These are phyloP conservation scores for Psilopsiagon aymara DNA, from an alignment of 2,113 vertebrate species.

Conservation along the genomic window DNA sequence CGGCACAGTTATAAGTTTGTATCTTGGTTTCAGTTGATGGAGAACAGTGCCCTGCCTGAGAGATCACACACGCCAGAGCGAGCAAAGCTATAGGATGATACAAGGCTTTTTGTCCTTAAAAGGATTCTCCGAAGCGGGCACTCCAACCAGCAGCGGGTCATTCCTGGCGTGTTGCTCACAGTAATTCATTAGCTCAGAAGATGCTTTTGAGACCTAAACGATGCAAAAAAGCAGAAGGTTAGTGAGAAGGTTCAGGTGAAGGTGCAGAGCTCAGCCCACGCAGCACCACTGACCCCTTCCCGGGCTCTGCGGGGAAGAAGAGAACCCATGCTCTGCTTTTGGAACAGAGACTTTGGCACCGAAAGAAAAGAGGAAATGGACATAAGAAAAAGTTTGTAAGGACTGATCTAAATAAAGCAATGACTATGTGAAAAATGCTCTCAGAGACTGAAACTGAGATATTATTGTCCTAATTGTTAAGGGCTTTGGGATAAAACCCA, in stretches of 20 bases:
- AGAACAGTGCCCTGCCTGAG: background rate
- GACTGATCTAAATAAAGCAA: background rate
- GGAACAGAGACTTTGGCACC: background rate
- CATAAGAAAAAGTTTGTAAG: fast-evolving
- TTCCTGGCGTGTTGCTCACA: constrained; percentile 93
- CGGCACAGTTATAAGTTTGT: background rate
- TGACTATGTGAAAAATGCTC: background rate
- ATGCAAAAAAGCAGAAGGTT: background rate
- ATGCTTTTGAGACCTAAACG: constrained; percentile 90
- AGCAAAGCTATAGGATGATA: constrained; percentile 87
- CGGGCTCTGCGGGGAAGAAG: background rate
- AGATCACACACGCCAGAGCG: background rate
- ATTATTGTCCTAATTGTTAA: background rate
- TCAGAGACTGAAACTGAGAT: background rate
- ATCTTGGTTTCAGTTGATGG: background rate
- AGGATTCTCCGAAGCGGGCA: constrained; percentile 94
- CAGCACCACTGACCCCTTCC: fast-evolving
- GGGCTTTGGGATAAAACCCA: background rate
- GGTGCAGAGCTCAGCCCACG: background rate
- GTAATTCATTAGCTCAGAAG: constrained; percentile 94
- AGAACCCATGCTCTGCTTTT: fast-evolving
- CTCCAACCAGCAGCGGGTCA: constrained; percentile 93
- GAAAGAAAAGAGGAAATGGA: background rate
- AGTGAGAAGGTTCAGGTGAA: fast-evolving
- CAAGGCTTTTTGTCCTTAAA: constrained; percentile 99